Evolutionary conservation across 2,113 vertebrate genomes (phyloP).

Genomic region (Macrotis lagotis): DNA sequence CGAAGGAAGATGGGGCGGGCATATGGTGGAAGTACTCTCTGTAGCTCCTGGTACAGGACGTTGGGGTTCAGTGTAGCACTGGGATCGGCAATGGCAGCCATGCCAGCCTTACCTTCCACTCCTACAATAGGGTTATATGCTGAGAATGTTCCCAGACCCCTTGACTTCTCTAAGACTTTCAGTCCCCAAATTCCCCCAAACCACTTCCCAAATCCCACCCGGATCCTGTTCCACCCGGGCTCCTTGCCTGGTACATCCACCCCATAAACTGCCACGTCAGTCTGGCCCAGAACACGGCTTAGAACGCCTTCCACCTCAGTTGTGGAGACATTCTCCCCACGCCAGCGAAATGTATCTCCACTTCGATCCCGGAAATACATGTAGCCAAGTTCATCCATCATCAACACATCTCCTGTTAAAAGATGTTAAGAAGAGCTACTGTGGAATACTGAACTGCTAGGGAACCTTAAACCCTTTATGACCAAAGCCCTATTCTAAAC

Average conservation of each 20-base stretch:
- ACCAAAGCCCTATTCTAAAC: not conserved
- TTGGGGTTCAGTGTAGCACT: constrained; percentile 83
- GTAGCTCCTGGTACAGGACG: constrained; percentile 83
- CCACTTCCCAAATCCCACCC: not conserved
- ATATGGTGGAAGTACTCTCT: constrained; percentile 89
- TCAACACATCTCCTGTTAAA: constrained; percentile 88
- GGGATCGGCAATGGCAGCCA: constrained; percentile 89
- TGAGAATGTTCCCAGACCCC: not conserved
- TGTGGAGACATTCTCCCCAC: constrained; percentile 94
- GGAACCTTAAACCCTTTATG: not conserved
- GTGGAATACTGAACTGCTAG: not conserved
- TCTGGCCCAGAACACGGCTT: constrained; percentile 88
- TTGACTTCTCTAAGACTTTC: not conserved
- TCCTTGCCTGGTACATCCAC: constrained; percentile 87
- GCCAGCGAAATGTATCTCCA: constrained; percentile 94
- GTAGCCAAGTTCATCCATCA: constrained; percentile 95
- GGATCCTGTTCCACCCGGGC: fast-evolving
- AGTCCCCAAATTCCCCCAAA: not conserved
- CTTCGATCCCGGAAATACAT: constrained; percentile 92
- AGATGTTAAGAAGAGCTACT: not conserved
- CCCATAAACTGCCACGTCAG: constrained; percentile 91
- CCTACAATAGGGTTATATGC: constrained; percentile 76
- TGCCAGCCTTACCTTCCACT: constrained; percentile 93
- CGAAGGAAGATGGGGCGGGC: constrained; percentile 92
- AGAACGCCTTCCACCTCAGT: constrained; percentile 91